Conservation (phyloP, 2,888 invertebrate genomes). For the Tenodera sinensis region DNA sequence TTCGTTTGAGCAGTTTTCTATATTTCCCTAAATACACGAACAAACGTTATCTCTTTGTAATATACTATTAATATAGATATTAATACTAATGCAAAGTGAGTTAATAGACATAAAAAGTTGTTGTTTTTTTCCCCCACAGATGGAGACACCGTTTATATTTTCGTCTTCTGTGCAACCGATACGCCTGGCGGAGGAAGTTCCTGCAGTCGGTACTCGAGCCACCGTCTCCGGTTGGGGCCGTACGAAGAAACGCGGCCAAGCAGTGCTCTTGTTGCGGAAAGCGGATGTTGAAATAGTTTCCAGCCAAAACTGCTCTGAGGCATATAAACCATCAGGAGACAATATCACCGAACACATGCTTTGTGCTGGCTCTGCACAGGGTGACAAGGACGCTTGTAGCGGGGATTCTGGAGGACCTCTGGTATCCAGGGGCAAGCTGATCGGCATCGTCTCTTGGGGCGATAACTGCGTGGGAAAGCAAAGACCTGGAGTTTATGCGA, state of each 20-base stretch:
- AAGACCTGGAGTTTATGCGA: not conserved
- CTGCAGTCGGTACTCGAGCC: not conserved
- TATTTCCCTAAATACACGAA: too few relatives aligned
- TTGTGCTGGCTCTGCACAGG: not conserved
- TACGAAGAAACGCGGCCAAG: not conserved
- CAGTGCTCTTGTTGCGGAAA: not conserved
- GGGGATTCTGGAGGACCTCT: not conserved
- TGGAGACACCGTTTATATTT: not conserved
- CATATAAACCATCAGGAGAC: too few relatives aligned
- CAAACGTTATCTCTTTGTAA: too few relatives aligned
- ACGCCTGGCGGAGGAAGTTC: not conserved
- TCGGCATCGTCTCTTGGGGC: not conserved
- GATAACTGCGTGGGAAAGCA: not conserved
- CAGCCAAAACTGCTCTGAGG: not conserved
- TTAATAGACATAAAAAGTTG: not conserved
- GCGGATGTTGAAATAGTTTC: not conserved
- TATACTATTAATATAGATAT: too few relatives aligned
- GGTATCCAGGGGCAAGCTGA: not conserved
- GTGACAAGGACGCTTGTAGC: not conserved
- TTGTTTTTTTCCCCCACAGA: not conserved
- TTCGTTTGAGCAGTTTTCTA: too few relatives aligned
- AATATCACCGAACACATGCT: not conserved
- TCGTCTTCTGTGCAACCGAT: not conserved
- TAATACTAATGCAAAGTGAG: too few relatives aligned
- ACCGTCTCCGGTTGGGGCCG: not conserved